Percentiles rank a stretch among this genome's conserved stretches.
Conservation (phyloP, 1,140 invertebrate genomes). For the Lepidostoma basale region DNA sequence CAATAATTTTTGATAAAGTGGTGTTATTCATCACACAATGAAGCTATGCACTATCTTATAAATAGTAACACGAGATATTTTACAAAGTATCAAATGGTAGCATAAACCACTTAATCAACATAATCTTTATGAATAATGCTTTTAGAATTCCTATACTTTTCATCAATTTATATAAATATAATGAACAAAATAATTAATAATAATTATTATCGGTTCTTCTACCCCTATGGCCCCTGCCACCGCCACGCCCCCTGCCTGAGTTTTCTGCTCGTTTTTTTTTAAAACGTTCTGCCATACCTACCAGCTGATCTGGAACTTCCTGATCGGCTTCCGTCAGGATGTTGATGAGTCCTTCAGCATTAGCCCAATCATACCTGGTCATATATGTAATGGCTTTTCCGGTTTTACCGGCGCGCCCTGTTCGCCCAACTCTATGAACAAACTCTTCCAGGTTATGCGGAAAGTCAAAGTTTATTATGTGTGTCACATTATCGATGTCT, state of each 20-base stretch:
- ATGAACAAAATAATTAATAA: neutral
- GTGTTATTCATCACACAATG: too few species aligned
- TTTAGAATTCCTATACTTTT: too few species aligned
- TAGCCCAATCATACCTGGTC: constrained; percentile 78
- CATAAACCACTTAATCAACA: too few species aligned
- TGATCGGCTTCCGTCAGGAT: constrained; percentile 80
- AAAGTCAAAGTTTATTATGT: constrained; percentile 85
- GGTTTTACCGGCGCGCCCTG: constrained; percentile 83
- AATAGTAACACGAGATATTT: too few species aligned
- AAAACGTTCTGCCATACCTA: constrained; percentile 73
- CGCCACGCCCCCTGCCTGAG: constrained; percentile 56
- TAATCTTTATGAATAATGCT: too few species aligned
- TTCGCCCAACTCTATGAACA: constrained; percentile 86
- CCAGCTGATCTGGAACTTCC: constrained; percentile 74
- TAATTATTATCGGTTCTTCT: neutral
- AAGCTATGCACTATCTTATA: too few species aligned
- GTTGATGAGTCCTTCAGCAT: constrained; percentile 80
- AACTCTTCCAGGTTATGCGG: constrained; percentile 91
- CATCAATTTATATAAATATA: neutral
- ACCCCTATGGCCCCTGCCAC: constrained; percentile 40
- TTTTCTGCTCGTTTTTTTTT: constrained; percentile 67
- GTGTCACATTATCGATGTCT: constrained; percentile 91
- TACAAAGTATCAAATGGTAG: too few species aligned
- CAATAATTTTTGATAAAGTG: too few species aligned
- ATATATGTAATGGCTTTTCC: constrained; percentile 84